phyloP scores from a whole-genome alignment of 2,113 vertebrate genomes.

The Hepsetus odoe region DNA sequence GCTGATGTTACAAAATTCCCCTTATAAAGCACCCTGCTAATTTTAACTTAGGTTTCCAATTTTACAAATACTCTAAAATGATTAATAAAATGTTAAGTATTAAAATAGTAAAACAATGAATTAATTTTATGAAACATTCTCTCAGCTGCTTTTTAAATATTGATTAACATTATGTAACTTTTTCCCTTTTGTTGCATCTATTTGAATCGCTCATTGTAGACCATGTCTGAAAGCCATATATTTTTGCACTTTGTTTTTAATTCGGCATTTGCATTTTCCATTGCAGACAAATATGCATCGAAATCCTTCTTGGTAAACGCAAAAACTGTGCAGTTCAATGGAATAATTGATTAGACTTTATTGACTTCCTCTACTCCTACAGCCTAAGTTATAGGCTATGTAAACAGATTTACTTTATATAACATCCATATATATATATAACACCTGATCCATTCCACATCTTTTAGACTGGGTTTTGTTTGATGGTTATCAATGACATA shows the following conservation, averaged over 20 bases:
- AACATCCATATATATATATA: background rate
- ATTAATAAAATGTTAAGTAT: too few relatives aligned
- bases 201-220: background rate
- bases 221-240: background rate
- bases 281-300: too few relatives aligned
- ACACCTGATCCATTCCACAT: background rate
- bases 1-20: background rate
- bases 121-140: too few relatives aligned
- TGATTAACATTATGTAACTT: too few relatives aligned
- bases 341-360: background rate
- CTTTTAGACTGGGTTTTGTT: background rate
- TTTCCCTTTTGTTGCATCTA: background rate
- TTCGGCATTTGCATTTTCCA: background rate
- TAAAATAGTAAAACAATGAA: too few relatives aligned
- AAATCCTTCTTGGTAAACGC: too few relatives aligned
- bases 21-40: too few relatives aligned
- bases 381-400: background rate
- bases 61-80: too few relatives aligned
- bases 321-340: background rate
- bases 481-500: background rate
- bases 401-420: background rate
- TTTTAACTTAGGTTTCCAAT: too few relatives aligned
- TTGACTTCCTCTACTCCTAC: background rate
- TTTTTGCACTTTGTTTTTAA: background rate
- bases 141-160: background rate